A percentile compares a stretch with the other conserved stretches of the same genome.
Evolutionary conservation across 2,888 invertebrate species (phyloP).

Genomic region (Meghimatium bilineatum): DNA sequence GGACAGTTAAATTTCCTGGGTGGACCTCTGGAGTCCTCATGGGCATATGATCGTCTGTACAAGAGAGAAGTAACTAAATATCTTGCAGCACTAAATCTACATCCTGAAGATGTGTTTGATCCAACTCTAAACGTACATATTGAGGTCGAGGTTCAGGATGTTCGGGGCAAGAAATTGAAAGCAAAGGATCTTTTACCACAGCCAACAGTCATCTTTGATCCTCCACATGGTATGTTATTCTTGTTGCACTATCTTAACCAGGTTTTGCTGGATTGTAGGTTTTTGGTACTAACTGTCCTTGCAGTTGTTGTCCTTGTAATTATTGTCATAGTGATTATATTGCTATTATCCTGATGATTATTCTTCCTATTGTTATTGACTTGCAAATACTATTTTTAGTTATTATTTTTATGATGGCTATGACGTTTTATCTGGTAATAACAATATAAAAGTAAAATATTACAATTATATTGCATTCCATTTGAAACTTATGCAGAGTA

Average conservation of each 20-base stretch:
- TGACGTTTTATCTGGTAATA: too few relatives aligned
- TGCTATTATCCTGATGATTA: too few relatives aligned
- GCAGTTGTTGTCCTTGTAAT: too few relatives aligned
- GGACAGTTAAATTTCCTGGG: conserved; percentile 52
- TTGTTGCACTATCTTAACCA: not conserved
- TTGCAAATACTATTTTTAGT: too few relatives aligned
- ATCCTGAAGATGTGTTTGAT: conserved; percentile 53
- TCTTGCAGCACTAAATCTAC: conserved; percentile 41
- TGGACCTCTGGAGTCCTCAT: conserved; percentile 52
- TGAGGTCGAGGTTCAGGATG: conserved; percentile 49
- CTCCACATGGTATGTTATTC: conserved; percentile 47
- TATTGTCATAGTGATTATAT: too few relatives aligned
- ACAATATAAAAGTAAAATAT: too few relatives aligned
- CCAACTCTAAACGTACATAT: conserved; percentile 44
- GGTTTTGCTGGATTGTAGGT: too few relatives aligned
- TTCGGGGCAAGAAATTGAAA: conserved; percentile 44
- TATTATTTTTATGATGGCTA: too few relatives aligned
- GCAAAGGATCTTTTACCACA: conserved; percentile 21
- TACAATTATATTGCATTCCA: too few relatives aligned
- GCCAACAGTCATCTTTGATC: conserved; percentile 51
- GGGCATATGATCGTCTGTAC: conserved; percentile 55
- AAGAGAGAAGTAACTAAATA: conserved; percentile 53
- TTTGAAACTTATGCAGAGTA: too few relatives aligned
- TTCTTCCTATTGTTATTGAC: too few relatives aligned
- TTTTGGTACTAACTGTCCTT: too few relatives aligned